These are phyloP conservation scores for Notothenia rossii DNA, from an alignment of 2,113 vertebrate species.

Conservation along the genomic window DNA sequence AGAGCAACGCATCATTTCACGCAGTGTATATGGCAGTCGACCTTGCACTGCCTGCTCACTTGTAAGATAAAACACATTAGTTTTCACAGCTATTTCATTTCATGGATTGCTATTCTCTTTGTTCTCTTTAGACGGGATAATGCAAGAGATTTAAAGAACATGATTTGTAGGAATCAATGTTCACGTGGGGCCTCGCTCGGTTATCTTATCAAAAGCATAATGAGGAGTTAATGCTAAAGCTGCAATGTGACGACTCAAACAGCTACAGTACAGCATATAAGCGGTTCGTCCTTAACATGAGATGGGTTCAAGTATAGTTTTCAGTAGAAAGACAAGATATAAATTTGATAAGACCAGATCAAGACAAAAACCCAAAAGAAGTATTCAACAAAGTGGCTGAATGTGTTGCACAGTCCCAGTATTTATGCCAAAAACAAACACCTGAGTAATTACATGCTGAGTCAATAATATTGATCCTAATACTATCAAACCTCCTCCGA, in stretches of 20 bases:
- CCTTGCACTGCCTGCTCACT: slow-evolving; percentile 45
- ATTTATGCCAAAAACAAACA: background rate
- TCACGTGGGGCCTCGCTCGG: slow-evolving; percentile 26
- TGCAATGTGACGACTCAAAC: background rate
- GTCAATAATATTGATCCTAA: slow-evolving; percentile 30
- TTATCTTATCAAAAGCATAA: slow-evolving; percentile 26
- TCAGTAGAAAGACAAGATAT: background rate
- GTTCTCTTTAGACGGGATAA: slow-evolving; percentile 45
- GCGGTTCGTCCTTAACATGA: background rate
- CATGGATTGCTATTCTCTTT: slow-evolving; percentile 60
- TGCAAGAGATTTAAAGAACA: slow-evolving; percentile 42
- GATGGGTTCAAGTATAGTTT: background rate
- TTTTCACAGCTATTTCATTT: slow-evolving; percentile 71
- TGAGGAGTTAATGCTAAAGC: slow-evolving; percentile 15
- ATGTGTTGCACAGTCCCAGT: background rate
- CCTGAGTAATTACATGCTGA: background rate
- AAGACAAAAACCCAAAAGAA: background rate
- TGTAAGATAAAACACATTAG: slow-evolving; percentile 72
- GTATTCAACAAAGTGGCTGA: background rate
- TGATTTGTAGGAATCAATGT: slow-evolving; percentile 38
- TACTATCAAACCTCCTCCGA: background rate
- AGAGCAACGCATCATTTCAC: slow-evolving; percentile 61
- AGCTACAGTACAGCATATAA: background rate
- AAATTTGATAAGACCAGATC: background rate
- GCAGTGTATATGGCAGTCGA: slow-evolving; percentile 37